A percentile compares a stretch with the other conserved stretches of the same genome.
These are phyloP conservation scores for Drosophila nasuta DNA, from an alignment of 1,140 invertebrate genomes.

Conservation along the genomic window DNA sequence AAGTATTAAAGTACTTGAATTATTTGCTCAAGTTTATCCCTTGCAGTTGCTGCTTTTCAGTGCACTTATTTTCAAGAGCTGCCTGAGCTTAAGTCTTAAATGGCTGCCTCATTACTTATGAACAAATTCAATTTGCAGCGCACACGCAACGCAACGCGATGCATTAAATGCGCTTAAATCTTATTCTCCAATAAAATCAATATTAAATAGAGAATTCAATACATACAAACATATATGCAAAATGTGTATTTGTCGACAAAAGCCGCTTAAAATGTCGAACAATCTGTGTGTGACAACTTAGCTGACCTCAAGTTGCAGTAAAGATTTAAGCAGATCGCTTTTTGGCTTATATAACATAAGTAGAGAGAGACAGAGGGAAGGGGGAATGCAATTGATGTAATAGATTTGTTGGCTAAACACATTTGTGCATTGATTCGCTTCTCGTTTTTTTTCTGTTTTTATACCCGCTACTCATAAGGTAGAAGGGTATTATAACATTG, in stretches of 20 bases:
- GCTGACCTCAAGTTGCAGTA: neutral
- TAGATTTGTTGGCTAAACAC: conserved; percentile 6
- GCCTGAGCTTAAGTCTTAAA: no score
- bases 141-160: no score
- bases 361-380: neutral
- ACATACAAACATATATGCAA: no score
- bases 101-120: neutral
- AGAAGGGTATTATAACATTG: no score
- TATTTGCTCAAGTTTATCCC: conserved; percentile 3
- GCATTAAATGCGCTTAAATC: no score
- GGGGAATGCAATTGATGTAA: conserved; percentile 5
- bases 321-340: neutral
- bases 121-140: neutral
- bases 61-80: neutral
- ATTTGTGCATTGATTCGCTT: conserved; percentile 10
- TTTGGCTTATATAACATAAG: neutral
- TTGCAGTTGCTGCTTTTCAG: neutral
- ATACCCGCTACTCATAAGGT: no score
- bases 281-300: neutral
- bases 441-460: conserved; percentile 2
- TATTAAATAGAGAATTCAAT: no score
- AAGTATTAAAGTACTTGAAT: conserved; percentile 17
- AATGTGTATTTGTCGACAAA: no score
- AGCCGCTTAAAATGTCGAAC: neutral
- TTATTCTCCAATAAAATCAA: no score